Percentiles rank a stretch among this genome's conserved stretches.
Evolutionary conservation across 2,797 vertebrate species (phyloP).

Genomic region (Coluber constrictor): DNA sequence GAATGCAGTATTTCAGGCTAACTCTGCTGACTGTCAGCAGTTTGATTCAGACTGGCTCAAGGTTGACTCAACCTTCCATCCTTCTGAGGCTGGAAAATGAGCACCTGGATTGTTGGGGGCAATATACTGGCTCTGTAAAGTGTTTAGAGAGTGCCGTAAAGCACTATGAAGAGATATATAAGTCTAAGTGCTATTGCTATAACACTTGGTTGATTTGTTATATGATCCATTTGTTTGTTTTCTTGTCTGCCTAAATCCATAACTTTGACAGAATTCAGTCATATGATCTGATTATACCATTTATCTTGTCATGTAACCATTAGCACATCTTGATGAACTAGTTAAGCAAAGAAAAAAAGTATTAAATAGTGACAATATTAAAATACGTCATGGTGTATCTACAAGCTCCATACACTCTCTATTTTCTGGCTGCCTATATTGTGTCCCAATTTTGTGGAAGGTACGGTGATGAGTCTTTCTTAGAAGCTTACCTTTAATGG

Average conservation of each 20-base stretch:
- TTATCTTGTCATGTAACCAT: not conserved
- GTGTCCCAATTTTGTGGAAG: not conserved
- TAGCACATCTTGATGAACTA: not conserved
- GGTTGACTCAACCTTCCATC: too few relatives aligned
- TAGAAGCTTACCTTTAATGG: not conserved
- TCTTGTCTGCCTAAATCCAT: not conserved
- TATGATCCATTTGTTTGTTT: not conserved
- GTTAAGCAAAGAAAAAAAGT: constrained; percentile 14
- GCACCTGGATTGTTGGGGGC: too few relatives aligned
- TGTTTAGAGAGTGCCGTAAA: too few relatives aligned
- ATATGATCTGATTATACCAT: not conserved
- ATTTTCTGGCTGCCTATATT: not conserved
- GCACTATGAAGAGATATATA: too few relatives aligned
- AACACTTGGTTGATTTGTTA: not conserved
- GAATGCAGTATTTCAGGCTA: too few relatives aligned
- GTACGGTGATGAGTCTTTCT: not conserved
- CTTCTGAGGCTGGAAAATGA: too few relatives aligned
- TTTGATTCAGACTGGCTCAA: too few relatives aligned
- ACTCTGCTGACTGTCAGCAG: too few relatives aligned
- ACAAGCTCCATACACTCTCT: not conserved
- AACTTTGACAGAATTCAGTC: not conserved
- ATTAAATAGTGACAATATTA: constrained; percentile 39
- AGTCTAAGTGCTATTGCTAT: too few relatives aligned
- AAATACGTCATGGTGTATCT: not conserved
- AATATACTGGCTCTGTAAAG: too few relatives aligned